Base-by-base conservation (phyloP, 1,140 invertebrate species). In the Holcopasites calliopsidis region DNA sequence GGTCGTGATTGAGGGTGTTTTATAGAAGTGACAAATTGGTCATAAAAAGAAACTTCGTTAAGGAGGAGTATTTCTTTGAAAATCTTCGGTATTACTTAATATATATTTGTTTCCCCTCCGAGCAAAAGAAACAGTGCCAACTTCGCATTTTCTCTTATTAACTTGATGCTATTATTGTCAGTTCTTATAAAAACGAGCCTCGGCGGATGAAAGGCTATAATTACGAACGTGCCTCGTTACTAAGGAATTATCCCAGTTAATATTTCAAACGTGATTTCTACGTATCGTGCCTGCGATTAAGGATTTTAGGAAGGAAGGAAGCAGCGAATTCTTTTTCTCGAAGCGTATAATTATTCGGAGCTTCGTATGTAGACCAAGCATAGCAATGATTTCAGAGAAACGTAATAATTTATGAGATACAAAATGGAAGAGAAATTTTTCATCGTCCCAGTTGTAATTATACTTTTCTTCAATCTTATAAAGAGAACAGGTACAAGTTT, bases 121-220 rank as follows among this genome's bases (percentile, higher is more conserved):
- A n/a, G n/a, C n/a, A n/a, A n/a, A n/a, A n/a, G 35, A 28, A 50
- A 44, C 23, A 38, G 16, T 44, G 66, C 66, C 68, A 79, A 80
- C 77, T 77, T 73, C 50, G 49, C 77, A 66, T 72, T 77, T 82
- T 80, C 69, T 73, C 77, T 79, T 69, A 77, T 82, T 82, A 82
- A 82, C 58, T 58, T 68, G 77, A 57, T 54, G 40, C 62, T 49
- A 69, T 80, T 82, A 82, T 82, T 52, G 77, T 55, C 52, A 35
- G 52, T 49, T 38, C 18, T 35, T 2, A 50, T 52, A 42, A 35
- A 40, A 44, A 62, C 57, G 64, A 42, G 31, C 40, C 40, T 23
- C 35, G 42, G 55, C 58, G 54, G 58, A 57, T 35, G 79, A 70
- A 47, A 70, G 57, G 55, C 73, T 44, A 54, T 82, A 80, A 82